Conservation (phyloP, 1,140 invertebrate genomes). For the Myzus persicae region DNA sequence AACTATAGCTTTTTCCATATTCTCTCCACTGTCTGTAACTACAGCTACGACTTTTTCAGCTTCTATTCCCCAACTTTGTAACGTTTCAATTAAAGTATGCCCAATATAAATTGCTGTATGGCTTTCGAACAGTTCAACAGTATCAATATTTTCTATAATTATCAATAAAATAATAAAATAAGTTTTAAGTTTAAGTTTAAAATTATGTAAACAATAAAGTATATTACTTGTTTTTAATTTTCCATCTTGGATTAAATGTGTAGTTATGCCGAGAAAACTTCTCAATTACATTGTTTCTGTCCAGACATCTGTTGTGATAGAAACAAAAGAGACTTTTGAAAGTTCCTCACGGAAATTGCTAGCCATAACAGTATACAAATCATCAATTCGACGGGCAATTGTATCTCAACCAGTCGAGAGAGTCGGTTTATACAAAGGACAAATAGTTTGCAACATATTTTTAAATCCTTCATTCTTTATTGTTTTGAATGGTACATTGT, state of each 20-base stretch:
- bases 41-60: conserved; percentile 63
- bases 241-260: background rate
- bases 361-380: background rate
- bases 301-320: background rate
- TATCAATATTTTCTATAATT: background rate
- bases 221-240: background rate
- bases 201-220: background rate
- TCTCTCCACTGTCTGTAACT: conserved; percentile 65
- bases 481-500: background rate
- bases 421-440: background rate
- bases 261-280: background rate
- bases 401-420: background rate
- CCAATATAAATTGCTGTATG: background rate
- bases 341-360: background rate
- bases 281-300: background rate
- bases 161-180: background rate
- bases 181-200: background rate
- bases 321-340: background rate
- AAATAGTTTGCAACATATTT: background rate
- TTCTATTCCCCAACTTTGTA: background rate
- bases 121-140: background rate
- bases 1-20: conserved; percentile 64
- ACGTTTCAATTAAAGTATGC: background rate
- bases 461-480: background rate
- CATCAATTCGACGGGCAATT: background rate